These are phyloP conservation scores for Metridium senile DNA, from an alignment of 92 coral and sea anemone genomes.

Conservation along the genomic window DNA sequence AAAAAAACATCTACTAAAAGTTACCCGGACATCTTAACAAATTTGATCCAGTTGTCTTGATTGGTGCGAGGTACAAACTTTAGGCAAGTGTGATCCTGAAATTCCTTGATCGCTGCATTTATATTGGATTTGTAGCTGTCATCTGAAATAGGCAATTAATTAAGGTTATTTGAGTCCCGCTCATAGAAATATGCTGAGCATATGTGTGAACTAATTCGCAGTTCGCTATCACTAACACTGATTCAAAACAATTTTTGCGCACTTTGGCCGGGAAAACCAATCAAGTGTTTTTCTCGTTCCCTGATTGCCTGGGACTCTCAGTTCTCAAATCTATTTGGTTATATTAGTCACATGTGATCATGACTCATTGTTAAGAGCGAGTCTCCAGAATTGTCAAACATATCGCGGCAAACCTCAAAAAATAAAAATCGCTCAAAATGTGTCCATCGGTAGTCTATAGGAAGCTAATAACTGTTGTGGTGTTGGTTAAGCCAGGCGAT, in stretches of 20 bases:
- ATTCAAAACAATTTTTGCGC: neutral
- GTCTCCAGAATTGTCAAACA: no score
- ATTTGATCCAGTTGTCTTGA: constrained; percentile 64
- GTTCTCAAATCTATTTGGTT: no score
- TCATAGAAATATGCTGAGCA: neutral
- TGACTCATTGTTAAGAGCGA: no score
- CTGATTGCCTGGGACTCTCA: no score
- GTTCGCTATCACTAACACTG: neutral
- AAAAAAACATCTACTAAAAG: neutral
- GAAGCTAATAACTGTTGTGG: no score
- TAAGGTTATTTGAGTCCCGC: neutral
- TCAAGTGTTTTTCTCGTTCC: no score
- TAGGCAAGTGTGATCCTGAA: constrained; percentile 60
- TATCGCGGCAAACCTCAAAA: no score
- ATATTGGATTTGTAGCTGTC: neutral
- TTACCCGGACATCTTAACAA: constrained; percentile 63
- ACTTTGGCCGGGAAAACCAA: no score
- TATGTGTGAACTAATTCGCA: neutral
- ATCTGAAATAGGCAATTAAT: neutral
- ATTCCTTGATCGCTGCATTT: constrained; percentile 49
- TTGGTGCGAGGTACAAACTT: constrained; percentile 53
- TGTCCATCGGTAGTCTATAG: no score
- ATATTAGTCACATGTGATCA: no score
- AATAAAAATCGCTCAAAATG: no score
- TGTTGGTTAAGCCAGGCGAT: no score